A percentile compares a stretch with the other conserved stretches of the same genome.
Evolutionary conservation across 2,113 vertebrate genomes (phyloP).

Genomic region (Mus spicilegus): DNA sequence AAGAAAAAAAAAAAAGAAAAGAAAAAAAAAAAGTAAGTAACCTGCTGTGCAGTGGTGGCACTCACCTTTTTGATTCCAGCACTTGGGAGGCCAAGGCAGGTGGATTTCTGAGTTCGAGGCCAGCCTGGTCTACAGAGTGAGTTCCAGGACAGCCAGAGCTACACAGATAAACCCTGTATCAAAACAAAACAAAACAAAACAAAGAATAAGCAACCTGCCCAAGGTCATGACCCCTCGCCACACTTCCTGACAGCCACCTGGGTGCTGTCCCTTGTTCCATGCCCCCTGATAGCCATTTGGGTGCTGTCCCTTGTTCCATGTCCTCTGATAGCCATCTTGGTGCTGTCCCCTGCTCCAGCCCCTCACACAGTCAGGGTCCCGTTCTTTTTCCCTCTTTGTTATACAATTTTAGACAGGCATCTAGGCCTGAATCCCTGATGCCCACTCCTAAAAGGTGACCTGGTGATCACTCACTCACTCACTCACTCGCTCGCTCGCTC

Average conservation of each 20-base stretch:
- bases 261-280: accelerated
- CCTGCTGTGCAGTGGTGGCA: no score
- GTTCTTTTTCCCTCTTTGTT: accelerated
- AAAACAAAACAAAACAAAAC: no score
- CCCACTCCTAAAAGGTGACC: background rate
- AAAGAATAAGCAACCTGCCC: background rate
- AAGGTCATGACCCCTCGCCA: background rate
- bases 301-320: background rate
- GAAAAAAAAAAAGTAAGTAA: background rate
- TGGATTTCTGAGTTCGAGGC: no score
- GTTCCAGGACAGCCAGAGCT: no score
- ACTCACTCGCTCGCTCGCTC: no score
- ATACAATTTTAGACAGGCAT: background rate
- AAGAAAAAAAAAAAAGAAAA: no score
- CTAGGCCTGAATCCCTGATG: background rate
- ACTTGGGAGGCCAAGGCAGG: no score
- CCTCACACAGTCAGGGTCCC: background rate
- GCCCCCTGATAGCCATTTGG: no score
- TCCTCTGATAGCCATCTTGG: background rate
- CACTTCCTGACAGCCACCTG: background rate
- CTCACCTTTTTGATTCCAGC: no score
- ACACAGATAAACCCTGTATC: no score
- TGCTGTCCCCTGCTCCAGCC: accelerated
- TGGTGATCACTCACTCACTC: no score
- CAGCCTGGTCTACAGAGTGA: no score